Evolutionary conservation across 2,113 vertebrate species (phyloP).

Genomic region (Meleagris gallopavo): DNA sequence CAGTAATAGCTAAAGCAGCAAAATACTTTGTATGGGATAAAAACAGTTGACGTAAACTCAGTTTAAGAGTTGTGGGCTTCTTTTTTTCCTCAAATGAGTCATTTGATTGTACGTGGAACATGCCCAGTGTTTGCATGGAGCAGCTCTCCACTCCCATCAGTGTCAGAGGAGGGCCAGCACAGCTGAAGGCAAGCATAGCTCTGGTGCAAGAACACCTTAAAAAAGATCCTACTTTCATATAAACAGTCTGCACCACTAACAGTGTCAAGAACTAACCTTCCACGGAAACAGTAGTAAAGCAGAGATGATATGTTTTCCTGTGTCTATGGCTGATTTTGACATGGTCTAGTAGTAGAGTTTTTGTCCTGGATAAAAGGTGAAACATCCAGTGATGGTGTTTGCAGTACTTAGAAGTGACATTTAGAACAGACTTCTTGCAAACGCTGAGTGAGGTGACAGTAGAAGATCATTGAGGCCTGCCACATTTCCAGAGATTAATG

Average conservation of each 20-base stretch:
- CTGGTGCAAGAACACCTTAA: background rate
- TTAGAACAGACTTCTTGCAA: background rate
- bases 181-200: background rate
- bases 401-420: background rate
- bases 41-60: background rate
- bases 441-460: background rate
- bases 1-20: conserved; percentile 11
- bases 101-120: background rate
- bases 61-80: background rate
- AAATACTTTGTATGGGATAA: conserved; percentile 1
- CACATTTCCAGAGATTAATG: background rate
- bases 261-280: background rate
- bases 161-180: background rate
- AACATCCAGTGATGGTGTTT: background rate
- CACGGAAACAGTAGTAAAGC: background rate
- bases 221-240: background rate
- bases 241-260: background rate
- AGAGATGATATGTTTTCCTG: background rate
- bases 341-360: fast-evolving
- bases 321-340: background rate
- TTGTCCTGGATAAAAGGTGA: background rate
- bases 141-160: background rate
- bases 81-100: fast-evolving
- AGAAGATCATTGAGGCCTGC: background rate
- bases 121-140: background rate